A percentile compares a stretch with the other conserved stretches of the same genome.
phyloP scores from a whole-genome alignment of 2,797 vertebrate genomes.

The Nyctibius grandis region DNA sequence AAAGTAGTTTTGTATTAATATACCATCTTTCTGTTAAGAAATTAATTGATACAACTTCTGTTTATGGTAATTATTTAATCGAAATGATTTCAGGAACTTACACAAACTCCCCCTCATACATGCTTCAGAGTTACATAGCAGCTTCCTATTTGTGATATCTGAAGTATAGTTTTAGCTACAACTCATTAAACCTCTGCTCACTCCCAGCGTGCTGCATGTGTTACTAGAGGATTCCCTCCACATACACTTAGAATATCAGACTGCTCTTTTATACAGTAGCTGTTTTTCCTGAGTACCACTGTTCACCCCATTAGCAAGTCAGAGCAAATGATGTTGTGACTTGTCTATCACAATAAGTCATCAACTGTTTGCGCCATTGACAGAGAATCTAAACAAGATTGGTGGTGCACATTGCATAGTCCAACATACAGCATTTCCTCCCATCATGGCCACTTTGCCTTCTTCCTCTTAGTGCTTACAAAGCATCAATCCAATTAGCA shows the following conservation, averaged over 20 bases:
- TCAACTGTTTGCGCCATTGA: not conserved
- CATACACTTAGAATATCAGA: not conserved
- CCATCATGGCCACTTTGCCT: not conserved
- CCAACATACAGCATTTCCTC: not conserved
- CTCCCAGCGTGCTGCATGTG: not conserved
- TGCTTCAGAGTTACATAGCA: not conserved
- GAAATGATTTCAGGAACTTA: conserved; percentile 22
- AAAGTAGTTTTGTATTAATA: not conserved
- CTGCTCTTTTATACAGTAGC: not conserved
- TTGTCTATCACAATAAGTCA: not conserved
- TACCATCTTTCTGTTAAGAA: conserved; percentile 5
- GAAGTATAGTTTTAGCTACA: not conserved
- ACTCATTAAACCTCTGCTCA: not conserved
- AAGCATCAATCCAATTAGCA: not conserved
- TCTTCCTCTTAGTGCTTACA: not conserved
- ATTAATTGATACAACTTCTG: not conserved
- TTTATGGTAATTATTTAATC: conserved; percentile 19
- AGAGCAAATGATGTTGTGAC: not conserved
- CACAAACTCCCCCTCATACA: conserved; percentile 47
- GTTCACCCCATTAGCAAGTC: not conserved
- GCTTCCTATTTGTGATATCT: not conserved
- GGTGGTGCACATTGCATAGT: not conserved
- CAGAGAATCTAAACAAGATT: not conserved
- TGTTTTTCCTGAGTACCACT: not conserved
- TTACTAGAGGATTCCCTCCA: not conserved